These are phyloP conservation scores for Cryptophagus acutangulus DNA, from an alignment of 2,888 invertebrate genomes.

Conservation along the genomic window DNA sequence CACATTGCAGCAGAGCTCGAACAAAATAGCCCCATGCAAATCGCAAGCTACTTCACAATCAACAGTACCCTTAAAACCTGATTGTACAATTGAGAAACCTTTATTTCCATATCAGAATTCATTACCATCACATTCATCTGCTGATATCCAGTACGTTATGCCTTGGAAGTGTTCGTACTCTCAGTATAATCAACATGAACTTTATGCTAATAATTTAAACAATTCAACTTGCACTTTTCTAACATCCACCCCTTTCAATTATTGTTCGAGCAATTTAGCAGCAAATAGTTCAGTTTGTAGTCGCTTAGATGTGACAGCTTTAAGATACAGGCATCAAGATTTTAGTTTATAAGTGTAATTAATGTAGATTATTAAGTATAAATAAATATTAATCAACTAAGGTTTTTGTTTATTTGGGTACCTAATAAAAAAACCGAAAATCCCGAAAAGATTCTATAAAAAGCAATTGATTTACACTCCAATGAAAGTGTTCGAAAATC, in stretches of 20 bases:
- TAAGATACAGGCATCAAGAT: constrained; percentile 42
- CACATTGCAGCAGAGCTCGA: constrained; percentile 46
- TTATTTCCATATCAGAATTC: constrained; percentile 34
- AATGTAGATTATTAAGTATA: too few relatives aligned
- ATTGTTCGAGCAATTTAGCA: constrained; percentile 33
- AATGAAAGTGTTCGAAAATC: too few relatives aligned
- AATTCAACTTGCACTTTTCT: constrained; percentile 40
- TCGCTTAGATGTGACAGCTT: constrained; percentile 38
- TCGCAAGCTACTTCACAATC: constrained; percentile 16
- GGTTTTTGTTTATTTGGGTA: too few relatives aligned
- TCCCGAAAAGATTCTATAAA: too few relatives aligned
- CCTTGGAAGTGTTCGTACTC: constrained; percentile 46
- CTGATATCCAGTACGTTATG: constrained; percentile 44
- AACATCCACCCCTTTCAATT: constrained; percentile 40
- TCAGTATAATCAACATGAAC: constrained; percentile 41
- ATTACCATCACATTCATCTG: constrained; percentile 25
- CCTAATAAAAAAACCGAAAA: too few relatives aligned
- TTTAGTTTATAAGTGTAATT: constrained; percentile 36
- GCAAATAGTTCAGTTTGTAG: constrained; percentile 36
- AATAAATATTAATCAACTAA: too few relatives aligned
- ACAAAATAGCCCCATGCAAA: constrained; percentile 21
- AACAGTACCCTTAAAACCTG: constrained; percentile 39
- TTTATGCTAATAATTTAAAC: constrained; percentile 36
- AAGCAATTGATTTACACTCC: too few relatives aligned
- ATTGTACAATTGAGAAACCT: constrained; percentile 34